Evolutionary conservation across 2,888 invertebrate genomes (phyloP).

Genomic region (Brenthis daphne): DNA sequence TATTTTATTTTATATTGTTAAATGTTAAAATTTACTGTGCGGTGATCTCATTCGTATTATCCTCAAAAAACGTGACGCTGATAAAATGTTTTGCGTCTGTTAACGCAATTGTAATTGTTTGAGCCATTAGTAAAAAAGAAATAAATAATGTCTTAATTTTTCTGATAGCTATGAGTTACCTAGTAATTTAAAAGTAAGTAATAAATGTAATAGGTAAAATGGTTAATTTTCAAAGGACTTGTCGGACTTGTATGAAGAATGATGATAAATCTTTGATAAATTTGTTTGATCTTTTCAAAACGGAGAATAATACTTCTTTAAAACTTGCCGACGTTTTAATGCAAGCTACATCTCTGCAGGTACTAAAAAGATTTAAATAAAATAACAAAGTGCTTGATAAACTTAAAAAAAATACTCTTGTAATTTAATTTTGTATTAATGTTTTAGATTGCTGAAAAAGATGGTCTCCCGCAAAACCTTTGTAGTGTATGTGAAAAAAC

Average conservation of each 20-base stretch:
- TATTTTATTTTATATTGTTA: too few relatives aligned
- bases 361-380: slow-evolving; percentile 1
- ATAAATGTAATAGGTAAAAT: slow-evolving; percentile 41
- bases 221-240: slow-evolving; percentile 57
- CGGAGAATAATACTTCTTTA: slow-evolving; percentile 54
- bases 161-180: too few relatives aligned
- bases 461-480: slow-evolving; percentile 83
- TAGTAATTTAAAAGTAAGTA: background rate
- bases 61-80: too few relatives aligned
- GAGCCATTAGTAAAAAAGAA: too few relatives aligned
- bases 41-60: too few relatives aligned
- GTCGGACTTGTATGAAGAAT: slow-evolving; percentile 73
- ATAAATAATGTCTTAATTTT: too few relatives aligned
- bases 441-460: slow-evolving; percentile 67
- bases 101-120: too few relatives aligned
- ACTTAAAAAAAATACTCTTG: background rate
- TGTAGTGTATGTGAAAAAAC: slow-evolving; percentile 80
- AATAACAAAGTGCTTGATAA: background rate
- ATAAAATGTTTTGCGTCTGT: too few relatives aligned
- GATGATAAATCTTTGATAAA: slow-evolving; percentile 53
- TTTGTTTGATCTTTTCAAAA: slow-evolving; percentile 57
- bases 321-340: slow-evolving; percentile 59
- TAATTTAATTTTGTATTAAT: slow-evolving; percentile 5
- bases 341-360: slow-evolving; percentile 62
- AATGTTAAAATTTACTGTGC: too few relatives aligned